These are phyloP conservation scores for Drosophila kurseongensis DNA, from an alignment of 1,140 invertebrate genomes.

Conservation along the genomic window DNA sequence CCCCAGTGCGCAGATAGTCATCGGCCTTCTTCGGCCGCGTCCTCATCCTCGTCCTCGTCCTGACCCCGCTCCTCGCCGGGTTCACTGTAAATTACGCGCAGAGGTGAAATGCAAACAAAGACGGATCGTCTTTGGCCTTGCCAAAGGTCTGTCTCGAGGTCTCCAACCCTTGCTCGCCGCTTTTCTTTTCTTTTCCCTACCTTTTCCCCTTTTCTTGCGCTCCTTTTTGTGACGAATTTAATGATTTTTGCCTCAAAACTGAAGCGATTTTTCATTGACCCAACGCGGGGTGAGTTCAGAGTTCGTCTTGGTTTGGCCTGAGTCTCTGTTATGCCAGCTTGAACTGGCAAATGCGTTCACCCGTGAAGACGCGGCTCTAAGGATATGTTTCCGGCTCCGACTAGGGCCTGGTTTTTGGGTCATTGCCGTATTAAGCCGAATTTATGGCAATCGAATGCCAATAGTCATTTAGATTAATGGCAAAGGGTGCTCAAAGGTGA, in stretches of 20 bases:
- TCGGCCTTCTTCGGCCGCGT: conserved; percentile 38
- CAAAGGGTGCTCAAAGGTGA: conserved; percentile 20
- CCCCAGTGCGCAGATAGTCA: conserved; percentile 58
- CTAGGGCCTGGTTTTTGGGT: conserved; percentile 60
- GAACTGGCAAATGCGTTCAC: conserved; percentile 70
- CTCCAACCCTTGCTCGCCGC: conserved; percentile 66
- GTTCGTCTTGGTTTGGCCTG: conserved; percentile 58
- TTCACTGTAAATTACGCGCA: conserved; percentile 81
- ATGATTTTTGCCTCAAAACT: conserved; percentile 81
- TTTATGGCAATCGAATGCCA: conserved; percentile 69
- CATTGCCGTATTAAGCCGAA: conserved; percentile 69
- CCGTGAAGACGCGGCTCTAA: conserved; percentile 56
- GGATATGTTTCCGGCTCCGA: conserved; percentile 22
- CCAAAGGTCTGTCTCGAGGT: conserved; percentile 45
- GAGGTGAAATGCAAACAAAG: conserved; percentile 82
- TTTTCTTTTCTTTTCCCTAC: conserved; percentile 46
- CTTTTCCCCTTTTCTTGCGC: conserved; percentile 22
- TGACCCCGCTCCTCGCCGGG: conserved; percentile 54
- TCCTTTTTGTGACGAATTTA: conserved; percentile 76
- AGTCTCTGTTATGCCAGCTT: conserved; percentile 72
- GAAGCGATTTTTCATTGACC: conserved; percentile 81
- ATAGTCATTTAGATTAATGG: conserved; percentile 73
- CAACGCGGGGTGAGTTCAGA: conserved; percentile 68
- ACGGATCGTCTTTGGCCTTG: conserved; percentile 36
- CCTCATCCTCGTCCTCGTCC: conserved; percentile 1